Evolutionary conservation across 2,113 vertebrate genomes (phyloP).

Genomic region (Cavia porcellus): DNA sequence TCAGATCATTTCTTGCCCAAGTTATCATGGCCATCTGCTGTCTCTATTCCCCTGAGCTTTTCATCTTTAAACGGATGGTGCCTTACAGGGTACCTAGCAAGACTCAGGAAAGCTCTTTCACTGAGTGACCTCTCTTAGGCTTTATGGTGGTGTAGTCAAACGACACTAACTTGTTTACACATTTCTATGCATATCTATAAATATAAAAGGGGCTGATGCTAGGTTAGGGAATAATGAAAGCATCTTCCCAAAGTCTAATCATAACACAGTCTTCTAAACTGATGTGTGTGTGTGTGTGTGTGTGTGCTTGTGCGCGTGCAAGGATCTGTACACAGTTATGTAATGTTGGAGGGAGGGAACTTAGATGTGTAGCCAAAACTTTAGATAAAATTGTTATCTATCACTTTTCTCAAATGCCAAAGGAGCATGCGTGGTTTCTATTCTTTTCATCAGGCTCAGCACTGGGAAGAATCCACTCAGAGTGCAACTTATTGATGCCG

Average conservation of each 20-base stretch:
- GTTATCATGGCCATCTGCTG: background rate
- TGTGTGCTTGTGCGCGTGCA: background rate
- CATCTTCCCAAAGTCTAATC: background rate
- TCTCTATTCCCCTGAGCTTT: background rate
- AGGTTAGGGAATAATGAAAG: background rate
- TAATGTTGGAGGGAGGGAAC: background rate
- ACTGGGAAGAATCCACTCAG: background rate
- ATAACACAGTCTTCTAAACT: background rate
- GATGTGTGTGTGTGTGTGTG: background rate
- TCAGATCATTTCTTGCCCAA: background rate
- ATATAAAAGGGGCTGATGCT: background rate
- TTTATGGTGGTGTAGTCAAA: background rate
- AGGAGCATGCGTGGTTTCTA: background rate
- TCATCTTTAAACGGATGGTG: background rate
- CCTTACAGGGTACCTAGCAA: background rate
- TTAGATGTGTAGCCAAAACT: background rate
- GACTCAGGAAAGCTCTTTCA: background rate
- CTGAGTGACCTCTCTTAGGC: background rate
- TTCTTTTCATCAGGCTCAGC: background rate
- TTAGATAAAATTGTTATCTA: background rate
- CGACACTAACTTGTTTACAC: background rate
- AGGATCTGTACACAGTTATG: rapidly evolving
- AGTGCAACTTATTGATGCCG: background rate
- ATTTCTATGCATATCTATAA: conserved; percentile 12
- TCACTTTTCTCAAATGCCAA: background rate